Evolutionary conservation across 2,797 vertebrate species (phyloP).

Genomic region (Mormyrops attenuatus): DNA sequence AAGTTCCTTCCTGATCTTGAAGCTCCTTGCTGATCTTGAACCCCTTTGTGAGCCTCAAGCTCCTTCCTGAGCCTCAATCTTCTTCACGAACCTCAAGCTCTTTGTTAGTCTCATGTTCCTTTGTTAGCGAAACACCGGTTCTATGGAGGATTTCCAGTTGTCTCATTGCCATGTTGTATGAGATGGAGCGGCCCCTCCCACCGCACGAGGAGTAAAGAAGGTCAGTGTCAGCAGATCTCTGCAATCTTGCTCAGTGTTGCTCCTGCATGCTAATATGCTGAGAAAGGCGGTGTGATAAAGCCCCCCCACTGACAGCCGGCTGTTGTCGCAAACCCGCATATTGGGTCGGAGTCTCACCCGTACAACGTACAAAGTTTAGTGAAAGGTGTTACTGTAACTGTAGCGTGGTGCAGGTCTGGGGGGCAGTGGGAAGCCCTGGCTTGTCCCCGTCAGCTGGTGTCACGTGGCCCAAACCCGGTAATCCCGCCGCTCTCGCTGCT

Average conservation of each 20-base stretch:
- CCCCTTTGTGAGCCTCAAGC: not conserved
- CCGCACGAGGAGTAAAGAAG: not conserved
- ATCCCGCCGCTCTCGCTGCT: not conserved
- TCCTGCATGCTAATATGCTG: constrained; percentile 8
- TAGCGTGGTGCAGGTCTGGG: not conserved
- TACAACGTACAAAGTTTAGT: not conserved
- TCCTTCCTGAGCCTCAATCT: not conserved
- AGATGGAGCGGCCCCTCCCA: not conserved
- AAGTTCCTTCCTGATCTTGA: not conserved
- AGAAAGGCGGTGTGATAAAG: not conserved
- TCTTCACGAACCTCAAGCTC: not conserved
- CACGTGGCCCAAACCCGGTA: not conserved
- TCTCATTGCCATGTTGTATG: not conserved
- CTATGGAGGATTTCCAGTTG: not conserved
- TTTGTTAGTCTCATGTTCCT: not conserved
- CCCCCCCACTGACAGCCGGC: not conserved
- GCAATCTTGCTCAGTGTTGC: not conserved
- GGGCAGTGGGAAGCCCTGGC: not conserved
- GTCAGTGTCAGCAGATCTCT: not conserved
- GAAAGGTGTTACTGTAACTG: not conserved
- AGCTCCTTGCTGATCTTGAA: not conserved
- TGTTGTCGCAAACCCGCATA: not conserved
- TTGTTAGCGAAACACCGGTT: not conserved
- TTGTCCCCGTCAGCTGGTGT: not conserved
- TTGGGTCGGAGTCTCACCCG: not conserved